Conservation (phyloP, 1,140 invertebrate genomes). For the Drosophila murphyi region DNA sequence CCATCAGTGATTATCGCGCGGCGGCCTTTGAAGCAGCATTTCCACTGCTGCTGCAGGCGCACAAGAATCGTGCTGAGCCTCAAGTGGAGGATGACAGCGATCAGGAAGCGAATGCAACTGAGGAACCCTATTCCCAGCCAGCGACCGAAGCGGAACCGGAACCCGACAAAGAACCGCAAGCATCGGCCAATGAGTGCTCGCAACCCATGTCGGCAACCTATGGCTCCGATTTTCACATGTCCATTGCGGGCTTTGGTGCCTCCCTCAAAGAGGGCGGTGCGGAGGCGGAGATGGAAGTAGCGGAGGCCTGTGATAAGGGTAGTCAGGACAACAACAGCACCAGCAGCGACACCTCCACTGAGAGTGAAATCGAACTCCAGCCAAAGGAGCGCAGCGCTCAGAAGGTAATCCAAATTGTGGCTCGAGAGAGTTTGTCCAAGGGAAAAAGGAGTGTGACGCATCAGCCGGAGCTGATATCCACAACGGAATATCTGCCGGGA, state of each 20-base stretch:
- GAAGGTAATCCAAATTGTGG: not conserved
- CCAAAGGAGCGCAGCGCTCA: conserved; percentile 52
- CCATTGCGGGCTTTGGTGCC: conserved; percentile 63
- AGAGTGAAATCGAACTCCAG: conserved; percentile 75
- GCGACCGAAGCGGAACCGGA: not conserved
- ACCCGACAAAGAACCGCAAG: not conserved
- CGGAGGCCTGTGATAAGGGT: conserved; percentile 6
- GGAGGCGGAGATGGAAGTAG: not conserved
- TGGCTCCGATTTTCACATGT: conserved; percentile 70
- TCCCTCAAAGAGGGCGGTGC: conserved; percentile 40
- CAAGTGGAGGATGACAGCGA: not conserved
- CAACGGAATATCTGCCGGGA: conserved; percentile 94
- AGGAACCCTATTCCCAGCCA: conserved; percentile 29
- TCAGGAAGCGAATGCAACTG: conserved; percentile 7
- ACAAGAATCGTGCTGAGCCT: conserved; percentile 16
- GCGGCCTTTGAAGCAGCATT: conserved; percentile 76
- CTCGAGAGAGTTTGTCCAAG: not conserved
- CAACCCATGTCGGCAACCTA: conserved; percentile 63
- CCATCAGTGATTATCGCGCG: conserved; percentile 87
- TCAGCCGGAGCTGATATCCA: conserved; percentile 85
- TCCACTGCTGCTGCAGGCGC: conserved; percentile 59
- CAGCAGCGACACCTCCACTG: conserved; percentile 47
- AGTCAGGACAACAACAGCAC: conserved; percentile 13
- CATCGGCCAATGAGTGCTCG: conserved; percentile 49
- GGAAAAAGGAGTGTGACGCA: not conserved